Evolutionary conservation across 2,113 vertebrate species (phyloP), one percentile per base, ranked within the genome.

Genomic region (Macquaria australasica): DNA sequence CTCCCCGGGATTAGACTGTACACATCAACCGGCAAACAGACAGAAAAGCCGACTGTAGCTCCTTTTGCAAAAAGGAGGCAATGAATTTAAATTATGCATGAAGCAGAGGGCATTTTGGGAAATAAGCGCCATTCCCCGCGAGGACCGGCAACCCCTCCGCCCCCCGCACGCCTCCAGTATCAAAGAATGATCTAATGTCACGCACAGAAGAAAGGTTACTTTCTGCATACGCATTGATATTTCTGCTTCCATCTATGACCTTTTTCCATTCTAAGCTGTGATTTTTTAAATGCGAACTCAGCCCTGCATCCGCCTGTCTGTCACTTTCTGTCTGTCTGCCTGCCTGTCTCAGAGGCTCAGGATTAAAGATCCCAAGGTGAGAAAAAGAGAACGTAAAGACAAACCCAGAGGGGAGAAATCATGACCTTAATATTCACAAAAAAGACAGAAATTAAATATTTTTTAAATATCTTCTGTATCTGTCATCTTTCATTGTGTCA

Each of bases 151-250:
- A 31, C 75, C 70, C 43, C 68, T 5, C 55, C 53, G 0, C 77
- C 77, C 59, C 23, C 74, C 34, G 7, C 48, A 18, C 67, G 56
- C 56, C 64, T 28, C 77, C 75, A 58, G 87, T 92, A 95, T 93
- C 90, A 95, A 91, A 94, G 88, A 93, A 88, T 91, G 91, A 94
- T 95, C 92, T 94, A 93, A 95, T 94, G 92, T 94, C 95, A 94
- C 87, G 89, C 90, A 89, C 88, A 89, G 90, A 90, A 82, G 93
- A 96, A 96, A 95, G 95, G 95, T 96, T 95, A 94, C 85, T 92
- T 87, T 93, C 94, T 92, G 94, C 93, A 94, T 93, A 94, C 82
- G 59, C 92, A 92, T 93, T 93, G 88, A 93, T 94, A 93, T 95
- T 94, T 93, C 93, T 90, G 77, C 93, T 87, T 89, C 78, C 89